Percentiles rank a stretch among this genome's conserved stretches.
These are phyloP conservation scores for Drosophila algonquin DNA, from an alignment of 2,888 invertebrate genomes.

Conservation along the genomic window DNA sequence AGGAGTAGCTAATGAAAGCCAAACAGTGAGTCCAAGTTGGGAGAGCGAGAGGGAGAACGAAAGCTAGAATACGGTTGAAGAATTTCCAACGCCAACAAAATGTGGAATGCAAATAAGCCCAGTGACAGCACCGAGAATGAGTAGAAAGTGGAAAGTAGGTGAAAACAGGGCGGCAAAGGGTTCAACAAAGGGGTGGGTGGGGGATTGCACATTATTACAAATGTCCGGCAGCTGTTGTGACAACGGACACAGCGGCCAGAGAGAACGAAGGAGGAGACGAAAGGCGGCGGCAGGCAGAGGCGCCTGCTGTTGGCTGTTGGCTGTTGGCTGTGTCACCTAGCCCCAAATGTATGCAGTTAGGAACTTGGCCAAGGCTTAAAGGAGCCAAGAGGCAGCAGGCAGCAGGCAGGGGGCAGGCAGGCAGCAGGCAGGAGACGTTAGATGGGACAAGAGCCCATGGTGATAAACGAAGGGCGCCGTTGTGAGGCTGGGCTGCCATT, in stretches of 20 bases:
- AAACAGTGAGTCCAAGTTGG: neutral
- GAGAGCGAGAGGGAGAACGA: neutral
- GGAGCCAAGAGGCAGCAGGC: no score
- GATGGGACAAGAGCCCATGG: neutral
- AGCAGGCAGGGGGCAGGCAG: neutral
- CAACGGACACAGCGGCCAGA: conserved; percentile 8
- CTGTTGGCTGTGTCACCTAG: conserved; percentile 18
- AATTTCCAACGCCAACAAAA: conserved; percentile 52
- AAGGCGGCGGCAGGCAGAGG: no score
- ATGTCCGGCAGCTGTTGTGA: conserved; percentile 55
- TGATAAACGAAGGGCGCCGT: neutral
- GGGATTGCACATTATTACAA: conserved; percentile 51
- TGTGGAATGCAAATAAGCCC: conserved; percentile 73
- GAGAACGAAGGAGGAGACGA: no score
- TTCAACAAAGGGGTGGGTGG: neutral
- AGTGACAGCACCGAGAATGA: conserved; percentile 29
- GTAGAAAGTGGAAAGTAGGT: neutral
- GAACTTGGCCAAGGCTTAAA: neutral
- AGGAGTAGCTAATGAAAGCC: neutral
- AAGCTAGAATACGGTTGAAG: neutral
- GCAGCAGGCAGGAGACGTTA: neutral
- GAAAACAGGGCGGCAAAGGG: neutral
- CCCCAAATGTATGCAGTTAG: conserved; percentile 25
- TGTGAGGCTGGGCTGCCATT: conserved; percentile 20
- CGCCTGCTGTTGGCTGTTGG: no score